Conservation (phyloP, 1,140 invertebrate species). For the Drosophila teissieri region DNA sequence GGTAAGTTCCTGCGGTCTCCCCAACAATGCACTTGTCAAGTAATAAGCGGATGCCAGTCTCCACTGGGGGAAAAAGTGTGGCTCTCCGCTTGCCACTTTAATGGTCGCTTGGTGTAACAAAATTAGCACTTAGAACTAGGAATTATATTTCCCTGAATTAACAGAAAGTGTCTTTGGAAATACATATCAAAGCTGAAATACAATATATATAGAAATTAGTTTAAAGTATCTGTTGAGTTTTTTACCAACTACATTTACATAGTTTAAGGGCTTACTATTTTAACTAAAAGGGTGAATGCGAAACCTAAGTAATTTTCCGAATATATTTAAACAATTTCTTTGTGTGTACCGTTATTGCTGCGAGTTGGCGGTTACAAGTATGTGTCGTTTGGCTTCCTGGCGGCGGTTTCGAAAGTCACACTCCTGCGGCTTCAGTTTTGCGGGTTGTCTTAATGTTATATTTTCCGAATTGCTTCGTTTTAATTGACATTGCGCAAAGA, state of each 20-base stretch:
- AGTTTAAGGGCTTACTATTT: no score
- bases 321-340: neutral
- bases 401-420: constrained; percentile 58
- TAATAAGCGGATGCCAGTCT: constrained; percentile 41
- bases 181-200: no score
- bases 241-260: no score
- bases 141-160: no score
- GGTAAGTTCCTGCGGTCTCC: constrained; percentile 85
- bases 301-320: no score
- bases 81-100: no score
- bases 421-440: constrained; percentile 63
- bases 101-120: neutral
- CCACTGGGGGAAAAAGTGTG: constrained; percentile 9
- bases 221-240: no score
- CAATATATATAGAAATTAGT: no score
- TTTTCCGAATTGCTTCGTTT: constrained; percentile 22
- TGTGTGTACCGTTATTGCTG: constrained; percentile 16
- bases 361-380: constrained; percentile 16
- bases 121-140: no score
- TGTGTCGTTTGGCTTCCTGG: constrained; percentile 48
- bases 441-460: constrained; percentile 35
- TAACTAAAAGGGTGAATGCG: no score
- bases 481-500: constrained; percentile 47
- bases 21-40: constrained; percentile 51
- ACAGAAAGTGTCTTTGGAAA: no score